These are phyloP conservation scores for Bolborhynchus lineola DNA, from an alignment of 2,113 vertebrate genomes.

Conservation along the genomic window DNA sequence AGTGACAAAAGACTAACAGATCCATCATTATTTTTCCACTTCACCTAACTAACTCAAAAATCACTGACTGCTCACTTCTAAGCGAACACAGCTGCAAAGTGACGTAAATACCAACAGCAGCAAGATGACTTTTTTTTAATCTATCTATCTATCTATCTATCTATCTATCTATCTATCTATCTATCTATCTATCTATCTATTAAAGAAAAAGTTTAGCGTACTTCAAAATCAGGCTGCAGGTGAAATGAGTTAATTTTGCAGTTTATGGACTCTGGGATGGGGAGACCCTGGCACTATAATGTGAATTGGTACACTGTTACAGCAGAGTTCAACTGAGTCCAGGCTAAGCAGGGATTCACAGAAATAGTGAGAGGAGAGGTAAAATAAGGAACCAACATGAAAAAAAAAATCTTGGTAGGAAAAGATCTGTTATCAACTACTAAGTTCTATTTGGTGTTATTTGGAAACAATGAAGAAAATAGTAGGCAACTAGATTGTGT, in stretches of 20 bases:
- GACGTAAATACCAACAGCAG: neutral
- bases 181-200: no score
- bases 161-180: no score
- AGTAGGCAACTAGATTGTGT: neutral
- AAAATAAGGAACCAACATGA: neutral
- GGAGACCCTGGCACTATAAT: neutral
- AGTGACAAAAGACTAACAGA: constrained; percentile 44
- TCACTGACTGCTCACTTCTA: constrained; percentile 41
- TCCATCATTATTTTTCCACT: constrained; percentile 71
- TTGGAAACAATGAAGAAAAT: neutral
- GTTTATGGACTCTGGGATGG: neutral
- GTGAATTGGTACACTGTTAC: neutral
- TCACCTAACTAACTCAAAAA: constrained; percentile 55
- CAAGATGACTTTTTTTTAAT: constrained; percentile 18
- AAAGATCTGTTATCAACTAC: constrained; percentile 26
- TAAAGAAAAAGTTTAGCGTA: neutral
- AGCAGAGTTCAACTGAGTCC: neutral
- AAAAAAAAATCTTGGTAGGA: neutral
- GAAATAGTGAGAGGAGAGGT: neutral
- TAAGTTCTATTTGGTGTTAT: neutral
- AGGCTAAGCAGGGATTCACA: neutral
- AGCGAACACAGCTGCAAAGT: constrained; percentile 64
- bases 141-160: no score
- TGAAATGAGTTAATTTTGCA: constrained; percentile 48
- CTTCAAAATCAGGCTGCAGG: constrained; percentile 40